A percentile compares a stretch with the other conserved stretches of the same genome.
phyloP scores from a whole-genome alignment of 2,113 vertebrate genomes.

The Cranoglanis bouderius region DNA sequence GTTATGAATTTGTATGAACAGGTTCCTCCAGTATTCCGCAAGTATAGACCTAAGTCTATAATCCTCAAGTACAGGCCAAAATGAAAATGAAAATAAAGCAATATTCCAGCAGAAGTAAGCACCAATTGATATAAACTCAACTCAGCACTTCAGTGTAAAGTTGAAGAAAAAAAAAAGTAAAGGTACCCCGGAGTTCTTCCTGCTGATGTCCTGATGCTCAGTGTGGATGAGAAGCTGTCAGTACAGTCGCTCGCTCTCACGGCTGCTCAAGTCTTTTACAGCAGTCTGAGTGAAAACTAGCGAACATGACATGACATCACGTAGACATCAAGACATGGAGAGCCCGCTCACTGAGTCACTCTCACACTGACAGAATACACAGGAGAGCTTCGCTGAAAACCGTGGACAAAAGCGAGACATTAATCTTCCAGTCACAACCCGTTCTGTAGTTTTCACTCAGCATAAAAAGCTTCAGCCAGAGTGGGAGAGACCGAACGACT shows the following conservation, averaged over 20 bases:
- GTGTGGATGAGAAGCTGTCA: conserved; percentile 9
- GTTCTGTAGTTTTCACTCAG: not conserved
- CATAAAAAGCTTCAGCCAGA: not conserved
- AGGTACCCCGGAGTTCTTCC: not conserved
- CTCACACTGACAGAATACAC: conserved; percentile 2
- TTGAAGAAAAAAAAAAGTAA: not conserved
- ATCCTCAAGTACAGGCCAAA: not conserved
- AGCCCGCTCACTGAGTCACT: conserved; percentile 4
- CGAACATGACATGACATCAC: not conserved
- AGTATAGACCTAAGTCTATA: not conserved
- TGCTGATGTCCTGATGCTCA: not conserved
- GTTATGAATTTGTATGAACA: not conserved
- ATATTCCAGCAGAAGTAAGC: not conserved
- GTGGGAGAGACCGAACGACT: not conserved
- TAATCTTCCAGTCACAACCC: conserved; percentile 20
- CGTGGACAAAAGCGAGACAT: not conserved
- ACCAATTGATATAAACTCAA: not conserved
- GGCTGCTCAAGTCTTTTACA: not conserved
- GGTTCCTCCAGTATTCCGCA: not conserved
- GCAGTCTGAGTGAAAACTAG: not conserved
- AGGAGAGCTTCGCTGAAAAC: not conserved
- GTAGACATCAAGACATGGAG: not conserved
- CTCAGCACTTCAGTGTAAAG: not conserved
- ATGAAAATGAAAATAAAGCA: not conserved
- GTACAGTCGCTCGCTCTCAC: not conserved